A percentile compares a stretch with the other conserved stretches of the same genome.
Conservation (phyloP, 2,113 vertebrate species). For the Cephalopholis sonnerati region DNA sequence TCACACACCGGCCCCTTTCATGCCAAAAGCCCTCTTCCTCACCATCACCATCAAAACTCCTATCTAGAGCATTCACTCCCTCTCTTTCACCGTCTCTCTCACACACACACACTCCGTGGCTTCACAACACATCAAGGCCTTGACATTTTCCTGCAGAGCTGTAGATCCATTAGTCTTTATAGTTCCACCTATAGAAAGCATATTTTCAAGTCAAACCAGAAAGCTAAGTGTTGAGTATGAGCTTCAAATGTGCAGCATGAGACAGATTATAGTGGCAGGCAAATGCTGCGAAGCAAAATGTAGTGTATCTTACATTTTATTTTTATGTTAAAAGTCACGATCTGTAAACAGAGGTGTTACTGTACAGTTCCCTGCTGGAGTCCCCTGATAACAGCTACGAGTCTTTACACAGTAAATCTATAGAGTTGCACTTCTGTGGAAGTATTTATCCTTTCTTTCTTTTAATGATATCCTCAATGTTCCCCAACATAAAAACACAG, state of each 20-base stretch:
- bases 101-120: not conserved
- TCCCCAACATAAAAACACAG: not conserved
- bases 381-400: not conserved
- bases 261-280: constrained; percentile 8
- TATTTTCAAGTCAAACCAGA: constrained; percentile 30
- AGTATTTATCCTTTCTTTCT: not conserved
- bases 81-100: constrained; percentile 16
- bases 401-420: not conserved
- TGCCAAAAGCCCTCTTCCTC: constrained; percentile 78
- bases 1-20: constrained; percentile 79
- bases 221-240: constrained; percentile 3
- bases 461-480: not conserved
- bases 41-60: constrained; percentile 68
- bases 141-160: constrained; percentile 31
- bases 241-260: constrained; percentile 21
- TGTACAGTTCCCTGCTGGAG: not conserved
- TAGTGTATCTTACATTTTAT: not conserved
- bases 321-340: not conserved
- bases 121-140: constrained; percentile 50
- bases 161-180: constrained; percentile 23
- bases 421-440: not conserved
- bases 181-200: constrained; percentile 22
- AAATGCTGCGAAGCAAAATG: constrained; percentile 14
- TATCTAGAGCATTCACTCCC: constrained; percentile 36
- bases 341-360: not conserved